Evolutionary conservation across 2,888 invertebrate genomes (phyloP), one percentile per base, ranked within the genome.

Genomic region (Fragum sueziense): DNA sequence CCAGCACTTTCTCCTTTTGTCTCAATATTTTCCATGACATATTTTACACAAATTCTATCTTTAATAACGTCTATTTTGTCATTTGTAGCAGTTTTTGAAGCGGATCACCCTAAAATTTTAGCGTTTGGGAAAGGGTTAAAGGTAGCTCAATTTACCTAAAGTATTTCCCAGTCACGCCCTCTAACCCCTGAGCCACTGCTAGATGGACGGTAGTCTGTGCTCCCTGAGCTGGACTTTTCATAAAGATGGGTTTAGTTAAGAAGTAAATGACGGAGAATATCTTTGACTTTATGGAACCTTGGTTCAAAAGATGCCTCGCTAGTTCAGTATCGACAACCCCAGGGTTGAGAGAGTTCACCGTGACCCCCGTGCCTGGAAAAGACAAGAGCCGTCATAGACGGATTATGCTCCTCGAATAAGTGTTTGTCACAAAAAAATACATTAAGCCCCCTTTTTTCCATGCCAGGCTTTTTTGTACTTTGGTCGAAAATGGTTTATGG

Each of bases 201-300:
- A 89, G 87, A 70, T 88, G 80, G 27, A 91, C 77, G 7, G 85
- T 76, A 14, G 91, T 90, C 80, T 91, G 90, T 4, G 88, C 85
- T 3, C 90, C 91, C 65, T 88, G 80, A 6, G 70, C 31, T 1
- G 89, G 79, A 3, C 77, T 86, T 71, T 90, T 89, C 65, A 85
- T 27, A 22, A 71, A 61, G 11, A 61, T 61, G 33, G 61, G 61
- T 61, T 33, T 20, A 33, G 27, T 20, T 4, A 33, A 20, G n/a
- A 61, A 29, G 7, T 20, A 3, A 11, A 61, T 20, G n/a, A 27
- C 29, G 1, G 2, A 3, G 61, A 61, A 33, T 20, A 61, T 6
- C 6, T 11, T 61, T 4, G n/a, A 20, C 33, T 33, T 4, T 6
- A 61, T 20, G 27, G 33, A 2, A 2, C 61, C 61, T 7, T 61